Conservation (phyloP, 2,797 vertebrate species). For the Pseudocheirus occidentalis region DNA sequence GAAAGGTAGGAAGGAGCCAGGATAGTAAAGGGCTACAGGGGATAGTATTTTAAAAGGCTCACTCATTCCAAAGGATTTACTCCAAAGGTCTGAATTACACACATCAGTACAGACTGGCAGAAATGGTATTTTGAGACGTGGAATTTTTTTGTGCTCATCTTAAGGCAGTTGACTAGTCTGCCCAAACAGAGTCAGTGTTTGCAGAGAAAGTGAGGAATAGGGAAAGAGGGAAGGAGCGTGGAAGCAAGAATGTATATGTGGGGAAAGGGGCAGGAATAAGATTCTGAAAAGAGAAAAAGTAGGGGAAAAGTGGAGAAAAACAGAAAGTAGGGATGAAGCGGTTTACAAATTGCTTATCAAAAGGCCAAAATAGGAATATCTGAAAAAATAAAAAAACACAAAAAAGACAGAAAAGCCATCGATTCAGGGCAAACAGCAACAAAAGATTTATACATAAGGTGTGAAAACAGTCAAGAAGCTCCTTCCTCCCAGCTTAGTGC, state of each 20-base stretch:
- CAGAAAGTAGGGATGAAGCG: neutral
- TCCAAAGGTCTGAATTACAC: neutral
- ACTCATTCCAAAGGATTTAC: neutral
- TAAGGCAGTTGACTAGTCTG: neutral
- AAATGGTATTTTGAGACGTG: neutral
- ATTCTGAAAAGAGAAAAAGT: neutral
- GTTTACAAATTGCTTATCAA: constrained; percentile 9
- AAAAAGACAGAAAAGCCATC: constrained; percentile 41
- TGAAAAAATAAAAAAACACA: constrained; percentile 48
- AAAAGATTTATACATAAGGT: constrained; percentile 3
- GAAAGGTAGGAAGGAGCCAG: neutral
- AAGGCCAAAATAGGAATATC: constrained; percentile 20
- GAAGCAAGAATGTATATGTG: neutral
- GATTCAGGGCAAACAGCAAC: constrained; percentile 1
- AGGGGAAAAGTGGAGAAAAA: neutral
- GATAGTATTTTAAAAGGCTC: neutral
- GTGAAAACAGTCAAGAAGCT: constrained; percentile 21
- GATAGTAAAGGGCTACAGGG: neutral
- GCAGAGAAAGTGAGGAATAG: neutral
- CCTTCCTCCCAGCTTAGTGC: neutral
- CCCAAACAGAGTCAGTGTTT: neutral
- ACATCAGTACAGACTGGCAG: neutral
- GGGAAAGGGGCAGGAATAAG: neutral
- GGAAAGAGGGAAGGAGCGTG: neutral
- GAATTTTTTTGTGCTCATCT: neutral